These are phyloP conservation scores for Oncorhynchus mykiss DNA, from an alignment of 2,113 vertebrate genomes.

Conservation along the genomic window DNA sequence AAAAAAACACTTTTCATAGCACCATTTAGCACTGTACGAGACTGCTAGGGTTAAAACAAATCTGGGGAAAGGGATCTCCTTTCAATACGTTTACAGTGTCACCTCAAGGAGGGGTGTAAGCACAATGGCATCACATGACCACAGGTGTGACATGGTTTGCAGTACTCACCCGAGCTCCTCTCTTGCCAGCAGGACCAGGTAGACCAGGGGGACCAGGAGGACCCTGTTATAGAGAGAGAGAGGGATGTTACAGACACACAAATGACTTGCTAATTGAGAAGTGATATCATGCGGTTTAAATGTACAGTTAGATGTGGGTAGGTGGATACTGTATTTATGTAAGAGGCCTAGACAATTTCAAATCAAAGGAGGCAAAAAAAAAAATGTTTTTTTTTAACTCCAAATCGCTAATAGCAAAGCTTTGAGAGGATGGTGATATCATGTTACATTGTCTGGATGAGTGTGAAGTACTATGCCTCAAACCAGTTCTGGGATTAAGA, in stretches of 20 bases:
- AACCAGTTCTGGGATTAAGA: constrained; percentile 13
- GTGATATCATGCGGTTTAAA: constrained; percentile 58
- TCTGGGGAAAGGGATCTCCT: no score
- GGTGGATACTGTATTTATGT: constrained; percentile 42
- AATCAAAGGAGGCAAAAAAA: constrained; percentile 24
- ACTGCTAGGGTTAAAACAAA: no score
- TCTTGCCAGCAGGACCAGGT: constrained; percentile 87
- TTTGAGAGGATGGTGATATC: no score
- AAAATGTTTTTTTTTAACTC: constrained; percentile 27
- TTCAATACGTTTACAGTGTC: no score
- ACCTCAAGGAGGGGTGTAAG: background rate
- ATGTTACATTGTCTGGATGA: no score
- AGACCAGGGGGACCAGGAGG: constrained; percentile 87
- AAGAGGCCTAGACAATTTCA: background rate
- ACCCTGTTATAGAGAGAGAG: constrained; percentile 75
- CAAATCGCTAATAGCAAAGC: background rate
- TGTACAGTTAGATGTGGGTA: constrained; percentile 37
- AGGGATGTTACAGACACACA: background rate
- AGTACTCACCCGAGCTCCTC: constrained; percentile 90
- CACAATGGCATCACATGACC: background rate
- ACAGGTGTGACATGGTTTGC: constrained; percentile 19
- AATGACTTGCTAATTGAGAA: constrained; percentile 46
- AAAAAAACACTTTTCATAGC: no score
- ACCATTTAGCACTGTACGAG: no score
- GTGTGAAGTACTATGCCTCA: no score